phyloP scores from a whole-genome alignment of 1,140 invertebrate species.

The Magallana gigas region DNA sequence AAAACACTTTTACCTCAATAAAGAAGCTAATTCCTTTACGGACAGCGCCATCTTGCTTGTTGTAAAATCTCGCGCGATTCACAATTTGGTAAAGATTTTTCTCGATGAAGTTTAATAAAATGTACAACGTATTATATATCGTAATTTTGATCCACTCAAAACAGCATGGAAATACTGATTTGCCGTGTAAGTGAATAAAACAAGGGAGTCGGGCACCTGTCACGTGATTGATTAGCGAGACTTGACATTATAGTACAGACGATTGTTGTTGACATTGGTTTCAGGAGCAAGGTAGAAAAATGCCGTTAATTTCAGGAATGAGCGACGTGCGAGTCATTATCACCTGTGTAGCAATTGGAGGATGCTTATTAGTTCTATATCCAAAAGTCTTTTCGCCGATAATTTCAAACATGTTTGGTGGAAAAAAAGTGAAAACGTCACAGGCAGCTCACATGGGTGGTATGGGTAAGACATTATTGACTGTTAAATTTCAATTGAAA shows the following conservation, averaged over 20 bases:
- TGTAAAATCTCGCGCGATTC: too few relatives aligned
- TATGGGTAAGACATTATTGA: too few relatives aligned
- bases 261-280: slow-evolving; percentile 31
- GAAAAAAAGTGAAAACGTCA: not conserved
- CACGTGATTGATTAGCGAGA: slow-evolving; percentile 1
- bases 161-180: too few relatives aligned
- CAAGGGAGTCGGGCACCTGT: not conserved
- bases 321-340: slow-evolving; percentile 11
- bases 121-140: too few relatives aligned
- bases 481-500: too few relatives aligned
- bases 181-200: too few relatives aligned
- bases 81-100: too few relatives aligned
- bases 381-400: slow-evolving; percentile 4
- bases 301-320: slow-evolving; percentile 12
- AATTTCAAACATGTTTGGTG: not conserved
- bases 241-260: not conserved
- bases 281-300: not conserved
- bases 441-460: not conserved
- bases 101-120: too few relatives aligned
- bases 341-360: not conserved
- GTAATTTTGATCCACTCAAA: too few relatives aligned
- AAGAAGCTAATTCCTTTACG: slow-evolving; percentile 10
- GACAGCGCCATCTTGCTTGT: slow-evolving; percentile 16
- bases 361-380: not conserved
- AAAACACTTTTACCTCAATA: not conserved